Percentiles rank a stretch among this genome's conserved stretches.
Conservation (phyloP, 2,113 vertebrate species). For the Campylomormyrus tamandua region DNA sequence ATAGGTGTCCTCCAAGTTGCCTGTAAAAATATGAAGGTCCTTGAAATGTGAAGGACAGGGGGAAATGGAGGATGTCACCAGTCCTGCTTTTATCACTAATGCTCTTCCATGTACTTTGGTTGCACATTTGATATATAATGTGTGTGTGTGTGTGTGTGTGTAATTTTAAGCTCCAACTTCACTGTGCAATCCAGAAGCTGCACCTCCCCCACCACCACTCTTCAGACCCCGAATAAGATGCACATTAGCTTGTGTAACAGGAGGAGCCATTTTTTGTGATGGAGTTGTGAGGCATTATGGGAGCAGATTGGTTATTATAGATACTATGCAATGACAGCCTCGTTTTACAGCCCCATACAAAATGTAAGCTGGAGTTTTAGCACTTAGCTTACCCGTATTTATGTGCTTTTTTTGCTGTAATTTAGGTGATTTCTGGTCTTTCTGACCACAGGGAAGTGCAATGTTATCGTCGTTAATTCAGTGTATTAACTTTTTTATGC, state of each 20-base stretch:
- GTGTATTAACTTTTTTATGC: neutral
- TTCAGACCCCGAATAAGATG: neutral
- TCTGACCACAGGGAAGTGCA: neutral
- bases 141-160: neutral
- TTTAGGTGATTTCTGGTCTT: neutral
- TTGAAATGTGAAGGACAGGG: neutral
- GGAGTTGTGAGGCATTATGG: neutral
- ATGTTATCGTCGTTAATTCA: neutral
- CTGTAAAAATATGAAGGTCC: neutral
- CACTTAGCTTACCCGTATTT: neutral
- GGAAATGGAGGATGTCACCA: neutral
- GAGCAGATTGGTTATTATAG: neutral
- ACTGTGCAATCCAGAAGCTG: neutral
- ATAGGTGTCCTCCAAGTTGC: neutral
- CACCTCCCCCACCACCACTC: neutral
- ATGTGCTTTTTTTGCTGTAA: neutral
- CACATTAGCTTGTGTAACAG: neutral
- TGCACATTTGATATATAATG: conserved; percentile 31
- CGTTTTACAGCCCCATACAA: neutral
- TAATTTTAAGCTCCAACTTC: neutral
- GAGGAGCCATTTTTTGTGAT: neutral
- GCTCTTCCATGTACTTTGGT: conserved; percentile 40
- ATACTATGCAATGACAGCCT: neutral
- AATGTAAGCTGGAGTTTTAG: neutral
- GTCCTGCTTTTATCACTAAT: conserved; percentile 25